Percentiles rank a stretch among this genome's conserved stretches.
Conservation (phyloP, 2,797 vertebrate genomes). For the Poeciliopsis infans region DNA sequence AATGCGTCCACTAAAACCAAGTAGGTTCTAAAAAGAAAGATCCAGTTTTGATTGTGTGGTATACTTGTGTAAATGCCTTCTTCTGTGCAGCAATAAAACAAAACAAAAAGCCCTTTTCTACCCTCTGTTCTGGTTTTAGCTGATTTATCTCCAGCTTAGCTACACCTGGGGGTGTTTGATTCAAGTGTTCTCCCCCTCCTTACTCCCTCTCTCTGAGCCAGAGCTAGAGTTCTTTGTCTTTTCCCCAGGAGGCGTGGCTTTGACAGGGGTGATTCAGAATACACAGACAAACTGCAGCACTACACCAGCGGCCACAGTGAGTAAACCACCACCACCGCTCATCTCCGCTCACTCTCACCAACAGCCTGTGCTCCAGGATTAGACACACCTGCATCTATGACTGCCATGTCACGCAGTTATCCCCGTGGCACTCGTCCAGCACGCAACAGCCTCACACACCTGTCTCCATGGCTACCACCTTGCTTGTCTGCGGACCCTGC, state of each 20-base stretch:
- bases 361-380: slow-evolving; percentile 22
- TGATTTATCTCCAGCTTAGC: slow-evolving; percentile 28
- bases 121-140: background rate
- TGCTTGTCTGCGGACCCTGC: slow-evolving; percentile 70
- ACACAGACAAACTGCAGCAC: slow-evolving; percentile 99
- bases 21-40: background rate
- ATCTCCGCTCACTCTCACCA: slow-evolving; percentile 12
- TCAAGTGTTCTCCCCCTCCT: slow-evolving; percentile 38
- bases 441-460: slow-evolving; percentile 66
- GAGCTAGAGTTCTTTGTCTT: slow-evolving; percentile 84
- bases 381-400: slow-evolving; percentile 75
- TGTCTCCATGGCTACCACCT: slow-evolving; percentile 80
- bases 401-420: slow-evolving; percentile 64
- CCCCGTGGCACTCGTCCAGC: slow-evolving; percentile 59
- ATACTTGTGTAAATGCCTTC: slow-evolving; percentile 3
- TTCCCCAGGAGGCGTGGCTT: slow-evolving; percentile 94
- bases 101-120: background rate
- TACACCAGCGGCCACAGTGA: slow-evolving; percentile 99
- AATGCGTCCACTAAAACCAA: background rate
- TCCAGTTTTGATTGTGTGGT: background rate
- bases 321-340: slow-evolving; percentile 73
- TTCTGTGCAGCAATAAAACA: slow-evolving; percentile 1
- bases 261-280: slow-evolving; percentile 94
- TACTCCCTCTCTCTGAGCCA: slow-evolving; percentile 48
- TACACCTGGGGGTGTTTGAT: slow-evolving; percentile 57